Evolutionary conservation across 35 echinoderm and acorn worm genomes (phyloP), one percentile per base, ranked within the genome.

Genomic region (Chiridota heheva): DNA sequence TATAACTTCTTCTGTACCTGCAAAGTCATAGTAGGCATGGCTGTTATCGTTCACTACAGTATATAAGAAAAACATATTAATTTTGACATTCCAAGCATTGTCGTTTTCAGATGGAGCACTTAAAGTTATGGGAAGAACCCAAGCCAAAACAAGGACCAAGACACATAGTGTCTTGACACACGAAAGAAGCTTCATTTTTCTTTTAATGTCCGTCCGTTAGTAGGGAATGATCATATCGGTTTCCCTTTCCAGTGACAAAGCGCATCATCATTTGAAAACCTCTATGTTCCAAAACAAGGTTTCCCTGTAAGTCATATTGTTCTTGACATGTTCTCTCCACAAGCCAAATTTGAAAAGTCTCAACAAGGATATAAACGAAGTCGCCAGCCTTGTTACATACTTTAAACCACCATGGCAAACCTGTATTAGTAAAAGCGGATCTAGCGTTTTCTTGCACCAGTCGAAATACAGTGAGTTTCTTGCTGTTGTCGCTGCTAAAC

Each of bases 321-420:
- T 71, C 15, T 39, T 43, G 10, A 1, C 38, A 22, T 4, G 3
- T 40, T 24, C 33, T 69, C 42, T 36, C 31, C 10, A 39, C 66
- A 7, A 35, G 24, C 33, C 66, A 69, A 26, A 71, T 42, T 39
- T 71, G 67, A 71, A n/a, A 42, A 22, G 34, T 42, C 46, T 71
- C 39, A 71, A 71, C 41, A 39, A 18, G n/a, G 38, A 71, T 42
- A 20, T 37, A 37, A 7, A 26, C 67, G 46, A 71, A 71, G 39
- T 71, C 38, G 20, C 41, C 38, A 1, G 67, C 67, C 17, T n/a
- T 42, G 46, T 41, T 70, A 7, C 15, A 40, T 4, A 70, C 45
- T 41, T 42, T 70, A 41, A 42, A 70, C 67, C 67, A 41, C 67
- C 67, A 70, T 4, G n/a, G n/a, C n/a, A n/a, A n/a, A n/a, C n/a